phyloP scores from a whole-genome alignment of 2,888 invertebrate genomes.

The Bellardia pandia region DNA sequence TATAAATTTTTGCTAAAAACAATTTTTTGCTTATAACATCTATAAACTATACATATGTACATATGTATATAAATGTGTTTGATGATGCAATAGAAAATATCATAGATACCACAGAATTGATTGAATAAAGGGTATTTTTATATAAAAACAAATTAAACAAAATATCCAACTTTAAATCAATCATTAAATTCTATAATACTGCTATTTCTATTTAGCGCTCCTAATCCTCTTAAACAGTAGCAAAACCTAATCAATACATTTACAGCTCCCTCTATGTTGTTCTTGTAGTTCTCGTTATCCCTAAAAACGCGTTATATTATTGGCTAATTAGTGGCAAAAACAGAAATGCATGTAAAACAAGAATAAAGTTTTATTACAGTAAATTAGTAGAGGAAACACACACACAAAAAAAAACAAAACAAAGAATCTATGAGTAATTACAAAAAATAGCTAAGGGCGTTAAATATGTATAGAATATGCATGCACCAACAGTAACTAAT shows the following conservation, averaged over 20 bases:
- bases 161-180: background rate
- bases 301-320: conserved; percentile 58
- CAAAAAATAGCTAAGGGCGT: conserved; percentile 37
- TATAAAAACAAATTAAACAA: background rate
- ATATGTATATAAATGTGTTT: too few species aligned
- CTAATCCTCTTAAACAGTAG: background rate
- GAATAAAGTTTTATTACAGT: conserved; percentile 42
- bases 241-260: background rate
- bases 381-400: background rate
- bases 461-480: background rate
- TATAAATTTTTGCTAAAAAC: too few species aligned
- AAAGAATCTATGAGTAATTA: conserved; percentile 52
- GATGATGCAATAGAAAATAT: too few species aligned
- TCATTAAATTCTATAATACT: background rate
- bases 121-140: too few species aligned
- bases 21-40: too few species aligned
- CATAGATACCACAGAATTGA: too few species aligned
- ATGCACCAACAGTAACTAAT: background rate
- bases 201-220: background rate
- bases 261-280: background rate
- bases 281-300: conserved; percentile 11
- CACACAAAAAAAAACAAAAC: background rate
- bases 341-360: conserved; percentile 27
- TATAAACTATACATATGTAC: too few species aligned
- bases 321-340: conserved; percentile 63